phyloP scores from a whole-genome alignment of 2,797 vertebrate species.

The Manis pentadactyla region DNA sequence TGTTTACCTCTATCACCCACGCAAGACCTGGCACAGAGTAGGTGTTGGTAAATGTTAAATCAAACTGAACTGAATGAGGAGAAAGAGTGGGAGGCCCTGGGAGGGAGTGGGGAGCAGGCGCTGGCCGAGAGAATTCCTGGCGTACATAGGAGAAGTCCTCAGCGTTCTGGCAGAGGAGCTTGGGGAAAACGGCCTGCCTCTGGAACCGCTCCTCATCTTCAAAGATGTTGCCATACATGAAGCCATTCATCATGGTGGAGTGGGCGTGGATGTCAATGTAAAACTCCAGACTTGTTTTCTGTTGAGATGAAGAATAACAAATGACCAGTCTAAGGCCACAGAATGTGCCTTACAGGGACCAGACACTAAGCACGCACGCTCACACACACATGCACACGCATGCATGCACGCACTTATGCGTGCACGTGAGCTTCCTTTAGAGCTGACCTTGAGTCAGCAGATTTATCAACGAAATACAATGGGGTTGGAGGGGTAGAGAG shows the following conservation, averaged over 20 bases:
- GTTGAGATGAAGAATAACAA: slow-evolving; percentile 71
- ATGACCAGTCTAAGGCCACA: background rate
- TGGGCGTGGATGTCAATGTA: slow-evolving; percentile 99
- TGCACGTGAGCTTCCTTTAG: background rate
- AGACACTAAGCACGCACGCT: background rate
- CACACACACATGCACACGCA: background rate
- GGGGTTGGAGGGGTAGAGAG: background rate
- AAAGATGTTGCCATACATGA: slow-evolving; percentile 99
- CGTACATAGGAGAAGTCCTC: slow-evolving; percentile 98
- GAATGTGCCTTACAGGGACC: background rate
- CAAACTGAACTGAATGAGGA: background rate
- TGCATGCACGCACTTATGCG: background rate
- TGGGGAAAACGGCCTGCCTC: slow-evolving; percentile 96
- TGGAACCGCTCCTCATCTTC: slow-evolving; percentile 97
- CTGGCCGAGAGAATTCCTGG: background rate
- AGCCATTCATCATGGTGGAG: slow-evolving; percentile 99
- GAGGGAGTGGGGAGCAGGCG: background rate
- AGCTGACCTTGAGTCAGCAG: background rate
- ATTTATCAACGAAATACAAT: background rate
- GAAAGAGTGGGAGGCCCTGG: background rate
- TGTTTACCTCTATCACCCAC: background rate
- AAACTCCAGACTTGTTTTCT: slow-evolving; percentile 98
- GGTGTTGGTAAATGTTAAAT: background rate
- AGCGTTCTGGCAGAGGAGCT: slow-evolving; percentile 96
- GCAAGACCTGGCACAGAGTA: background rate